phyloP scores from a whole-genome alignment of 2,797 vertebrate genomes.

The Mycteria americana region DNA sequence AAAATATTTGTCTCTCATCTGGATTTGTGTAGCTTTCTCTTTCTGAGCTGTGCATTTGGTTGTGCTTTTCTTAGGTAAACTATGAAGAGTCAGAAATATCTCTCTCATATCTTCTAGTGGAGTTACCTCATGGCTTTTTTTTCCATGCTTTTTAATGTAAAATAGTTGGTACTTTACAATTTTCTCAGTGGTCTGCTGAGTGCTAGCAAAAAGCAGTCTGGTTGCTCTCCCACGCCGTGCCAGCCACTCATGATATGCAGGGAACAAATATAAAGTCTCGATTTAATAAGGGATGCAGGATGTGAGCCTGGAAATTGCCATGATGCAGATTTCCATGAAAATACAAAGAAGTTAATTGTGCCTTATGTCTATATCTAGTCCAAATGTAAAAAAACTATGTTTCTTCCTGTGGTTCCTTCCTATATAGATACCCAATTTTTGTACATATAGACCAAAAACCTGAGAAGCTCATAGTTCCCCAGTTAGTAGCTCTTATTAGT shows the following conservation, averaged over 20 bases:
- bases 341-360: neutral
- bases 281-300: constrained; percentile 20
- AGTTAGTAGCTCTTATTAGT: neutral
- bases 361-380: neutral
- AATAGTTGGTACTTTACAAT: neutral
- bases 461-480: neutral
- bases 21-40: neutral
- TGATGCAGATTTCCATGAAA: constrained; percentile 40
- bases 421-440: neutral
- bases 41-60: neutral
- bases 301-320: constrained; percentile 2
- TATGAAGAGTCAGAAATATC: neutral
- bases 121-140: neutral
- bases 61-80: neutral
- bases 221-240: neutral
- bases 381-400: neutral
- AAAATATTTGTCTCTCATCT: neutral
- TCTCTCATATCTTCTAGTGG: neutral
- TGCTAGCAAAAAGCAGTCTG: neutral
- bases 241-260: neutral
- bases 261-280: neutral
- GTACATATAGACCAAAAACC: neutral
- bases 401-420: neutral
- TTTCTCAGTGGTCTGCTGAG: neutral
- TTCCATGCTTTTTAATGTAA: neutral